Percentiles rank a stretch among this genome's conserved stretches.
Evolutionary conservation across 2,888 invertebrate genomes (phyloP).

Genomic region (Aphodius granarius): DNA sequence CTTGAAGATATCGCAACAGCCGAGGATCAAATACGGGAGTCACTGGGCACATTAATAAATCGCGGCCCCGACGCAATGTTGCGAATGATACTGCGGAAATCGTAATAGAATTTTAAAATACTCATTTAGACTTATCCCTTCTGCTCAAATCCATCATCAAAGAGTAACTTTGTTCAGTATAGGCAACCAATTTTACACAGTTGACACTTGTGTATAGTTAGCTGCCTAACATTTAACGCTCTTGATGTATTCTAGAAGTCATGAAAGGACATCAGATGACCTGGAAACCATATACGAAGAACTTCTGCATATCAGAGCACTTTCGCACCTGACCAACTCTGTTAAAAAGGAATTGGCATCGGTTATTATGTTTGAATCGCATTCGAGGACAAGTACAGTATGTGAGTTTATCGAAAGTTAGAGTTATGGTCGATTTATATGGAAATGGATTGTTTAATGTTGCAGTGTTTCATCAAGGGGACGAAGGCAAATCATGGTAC

Average conservation of each 20-base stretch:
- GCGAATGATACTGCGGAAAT: constrained; percentile 78
- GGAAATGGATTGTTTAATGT: constrained; percentile 28
- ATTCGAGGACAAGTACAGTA: constrained; percentile 74
- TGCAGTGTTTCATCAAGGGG: constrained; percentile 81
- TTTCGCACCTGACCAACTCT: constrained; percentile 78
- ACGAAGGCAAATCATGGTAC: constrained; percentile 84
- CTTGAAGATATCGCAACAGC: constrained; percentile 65
- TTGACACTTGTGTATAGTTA: too few relatives aligned
- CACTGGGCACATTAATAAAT: constrained; percentile 66
- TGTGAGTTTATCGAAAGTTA: constrained; percentile 58
- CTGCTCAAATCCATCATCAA: too few relatives aligned
- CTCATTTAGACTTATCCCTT: not conserved
- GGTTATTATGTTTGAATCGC: constrained; percentile 79
- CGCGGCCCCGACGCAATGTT: constrained; percentile 78
- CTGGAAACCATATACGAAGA: constrained; percentile 83
- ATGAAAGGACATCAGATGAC: constrained; percentile 77
- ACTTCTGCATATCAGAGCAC: constrained; percentile 76
- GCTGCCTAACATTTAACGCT: too few relatives aligned
- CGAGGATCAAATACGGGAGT: constrained; percentile 70
- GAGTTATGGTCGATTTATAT: not conserved
- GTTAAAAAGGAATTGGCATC: constrained; percentile 79
- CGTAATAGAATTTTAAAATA: constrained; percentile 59
- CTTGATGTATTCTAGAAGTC: constrained; percentile 57
- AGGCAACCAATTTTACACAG: not conserved
- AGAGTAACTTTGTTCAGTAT: too few relatives aligned